Conservation (phyloP, 2,797 vertebrate genomes). For the Gymnocypris eckloni region DNA sequence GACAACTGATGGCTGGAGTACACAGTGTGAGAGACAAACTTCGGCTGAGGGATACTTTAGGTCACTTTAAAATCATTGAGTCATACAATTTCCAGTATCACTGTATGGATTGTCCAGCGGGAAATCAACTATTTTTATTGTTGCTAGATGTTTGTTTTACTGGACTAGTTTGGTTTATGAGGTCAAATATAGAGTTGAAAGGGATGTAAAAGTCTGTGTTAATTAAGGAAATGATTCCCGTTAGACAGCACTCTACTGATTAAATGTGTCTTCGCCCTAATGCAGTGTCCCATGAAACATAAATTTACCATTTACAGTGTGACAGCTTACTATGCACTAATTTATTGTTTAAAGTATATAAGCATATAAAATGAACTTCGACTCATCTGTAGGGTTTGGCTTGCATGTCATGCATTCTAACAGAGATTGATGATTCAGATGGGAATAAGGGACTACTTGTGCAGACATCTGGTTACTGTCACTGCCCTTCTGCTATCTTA, state of each 20-base stretch:
- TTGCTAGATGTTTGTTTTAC: conserved; percentile 7
- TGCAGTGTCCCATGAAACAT: neutral
- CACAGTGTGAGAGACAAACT: neutral
- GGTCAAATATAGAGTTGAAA: neutral
- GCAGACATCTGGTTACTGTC: conserved; percentile 28
- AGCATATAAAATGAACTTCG: neutral
- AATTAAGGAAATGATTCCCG: conserved; percentile 30
- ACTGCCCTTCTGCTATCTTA: conserved; percentile 11
- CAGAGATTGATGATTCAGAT: neutral
- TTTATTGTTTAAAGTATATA: neutral
- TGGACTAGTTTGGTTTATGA: neutral
- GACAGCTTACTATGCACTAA: neutral
- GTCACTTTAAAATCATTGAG: neutral
- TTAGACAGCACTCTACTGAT: conserved; percentile 26
- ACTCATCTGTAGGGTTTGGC: neutral
- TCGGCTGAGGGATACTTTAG: neutral
- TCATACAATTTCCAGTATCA: neutral
- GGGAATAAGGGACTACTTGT: neutral
- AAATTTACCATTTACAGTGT: neutral
- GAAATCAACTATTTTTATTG: neutral
- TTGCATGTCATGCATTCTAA: neutral
- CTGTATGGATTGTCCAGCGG: neutral
- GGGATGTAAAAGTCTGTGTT: conserved; percentile 4
- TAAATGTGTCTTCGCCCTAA: conserved; percentile 37
- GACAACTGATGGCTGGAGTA: conserved; percentile 6